Evolutionary conservation across 2,797 vertebrate genomes (phyloP).

Genomic region (Paramormyrops hopkinsi): DNA sequence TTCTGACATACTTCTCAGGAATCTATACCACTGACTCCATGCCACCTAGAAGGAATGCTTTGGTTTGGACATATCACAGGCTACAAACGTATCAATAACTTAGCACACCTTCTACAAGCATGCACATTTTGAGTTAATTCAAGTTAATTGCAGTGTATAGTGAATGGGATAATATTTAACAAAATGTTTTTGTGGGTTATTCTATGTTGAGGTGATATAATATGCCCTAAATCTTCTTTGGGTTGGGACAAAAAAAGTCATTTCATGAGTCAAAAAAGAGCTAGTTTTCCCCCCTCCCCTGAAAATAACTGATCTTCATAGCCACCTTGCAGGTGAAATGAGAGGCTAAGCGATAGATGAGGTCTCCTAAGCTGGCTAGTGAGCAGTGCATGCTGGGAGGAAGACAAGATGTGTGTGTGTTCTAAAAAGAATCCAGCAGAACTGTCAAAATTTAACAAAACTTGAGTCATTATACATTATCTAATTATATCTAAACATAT

Average conservation of each 20-base stretch:
- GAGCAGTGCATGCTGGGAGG: constrained; percentile 52
- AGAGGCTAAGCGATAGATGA: not conserved
- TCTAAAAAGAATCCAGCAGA: constrained; percentile 28
- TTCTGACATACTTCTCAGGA: not conserved
- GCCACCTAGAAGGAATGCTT: not conserved
- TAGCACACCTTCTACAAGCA: not conserved
- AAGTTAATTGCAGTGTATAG: not conserved
- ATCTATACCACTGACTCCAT: not conserved
- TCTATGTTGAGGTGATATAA: not conserved
- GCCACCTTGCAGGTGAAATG: not conserved
- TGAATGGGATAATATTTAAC: not conserved
- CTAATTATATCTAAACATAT: constrained; percentile 62
- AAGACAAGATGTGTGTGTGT: constrained; percentile 16
- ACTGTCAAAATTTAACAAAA: constrained; percentile 49
- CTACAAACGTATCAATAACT: not conserved
- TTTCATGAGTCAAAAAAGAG: not conserved
- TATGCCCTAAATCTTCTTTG: not conserved
- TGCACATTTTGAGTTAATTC: not conserved
- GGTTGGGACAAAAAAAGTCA: not conserved
- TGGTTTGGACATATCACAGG: not conserved
- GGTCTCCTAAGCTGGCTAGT: not conserved
- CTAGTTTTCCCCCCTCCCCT: not conserved
- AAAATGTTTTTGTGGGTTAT: not conserved
- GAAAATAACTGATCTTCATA: not conserved
- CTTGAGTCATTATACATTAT: constrained; percentile 65